These are phyloP conservation scores for Digitonthophagus gazella DNA, from an alignment of 2,888 invertebrate genomes.

Conservation along the genomic window DNA sequence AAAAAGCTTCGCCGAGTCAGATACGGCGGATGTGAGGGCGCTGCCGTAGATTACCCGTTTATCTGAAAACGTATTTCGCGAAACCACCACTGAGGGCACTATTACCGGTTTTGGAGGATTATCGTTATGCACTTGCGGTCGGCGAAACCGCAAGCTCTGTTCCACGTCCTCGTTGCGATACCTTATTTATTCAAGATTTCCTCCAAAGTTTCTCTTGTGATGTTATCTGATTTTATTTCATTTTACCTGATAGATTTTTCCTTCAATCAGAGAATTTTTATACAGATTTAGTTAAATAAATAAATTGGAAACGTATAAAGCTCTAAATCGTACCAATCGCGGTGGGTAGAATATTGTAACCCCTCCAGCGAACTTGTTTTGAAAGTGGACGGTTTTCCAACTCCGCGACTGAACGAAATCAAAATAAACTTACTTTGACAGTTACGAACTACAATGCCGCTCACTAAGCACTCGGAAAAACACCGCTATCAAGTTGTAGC, in stretches of 20 bases:
- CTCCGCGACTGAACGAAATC: conserved; percentile 2
- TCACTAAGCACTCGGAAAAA: conserved; percentile 6
- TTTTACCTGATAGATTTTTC: neutral
- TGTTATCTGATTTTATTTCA: neutral
- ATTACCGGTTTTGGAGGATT: neutral
- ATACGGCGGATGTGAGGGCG: neutral
- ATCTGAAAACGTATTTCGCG: neutral
- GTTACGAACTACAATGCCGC: neutral
- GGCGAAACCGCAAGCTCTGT: neutral
- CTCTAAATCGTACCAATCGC: neutral
- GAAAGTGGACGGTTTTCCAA: neutral
- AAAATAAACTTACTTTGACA: neutral
- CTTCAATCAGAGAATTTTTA: neutral
- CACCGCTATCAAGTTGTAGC: conserved; percentile 12
- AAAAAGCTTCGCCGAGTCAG: neutral
- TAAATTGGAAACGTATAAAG: neutral
- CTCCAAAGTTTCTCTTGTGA: neutral
- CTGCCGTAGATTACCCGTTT: neutral
- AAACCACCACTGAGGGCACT: neutral
- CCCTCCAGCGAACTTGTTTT: too few species aligned
- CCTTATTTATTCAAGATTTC: neutral
- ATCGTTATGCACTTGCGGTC: neutral
- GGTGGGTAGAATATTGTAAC: neutral
- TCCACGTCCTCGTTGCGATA: neutral
- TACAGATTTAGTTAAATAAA: neutral